A percentile compares a stretch with the other conserved stretches of the same genome.
Evolutionary conservation across 2,113 vertebrate species (phyloP).

Genomic region (Antigone vipio): DNA sequence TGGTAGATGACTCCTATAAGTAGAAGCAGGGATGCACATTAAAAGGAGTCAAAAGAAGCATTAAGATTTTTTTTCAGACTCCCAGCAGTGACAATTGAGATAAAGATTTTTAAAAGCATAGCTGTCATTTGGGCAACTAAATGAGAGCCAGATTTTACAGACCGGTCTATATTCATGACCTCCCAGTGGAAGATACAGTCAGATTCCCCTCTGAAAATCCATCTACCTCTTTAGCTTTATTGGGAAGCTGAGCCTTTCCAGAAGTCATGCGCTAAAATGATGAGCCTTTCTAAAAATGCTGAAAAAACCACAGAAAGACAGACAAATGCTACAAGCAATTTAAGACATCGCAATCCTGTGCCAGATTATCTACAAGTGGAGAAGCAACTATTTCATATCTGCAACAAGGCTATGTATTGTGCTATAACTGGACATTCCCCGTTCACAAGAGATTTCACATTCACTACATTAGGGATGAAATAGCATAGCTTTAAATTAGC

Average conservation of each 20-base stretch:
- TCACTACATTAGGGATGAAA: background rate
- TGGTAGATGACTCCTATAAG: background rate
- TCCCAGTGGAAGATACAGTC: background rate
- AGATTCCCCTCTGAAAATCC: background rate
- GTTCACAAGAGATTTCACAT: background rate
- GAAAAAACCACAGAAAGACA: background rate
- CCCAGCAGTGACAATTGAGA: background rate
- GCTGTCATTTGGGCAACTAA: background rate
- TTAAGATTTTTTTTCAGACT: background rate
- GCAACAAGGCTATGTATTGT: background rate
- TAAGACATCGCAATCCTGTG: fast-evolving
- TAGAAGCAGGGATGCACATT: background rate
- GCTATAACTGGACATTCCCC: background rate
- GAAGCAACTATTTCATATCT: background rate
- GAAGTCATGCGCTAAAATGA: background rate
- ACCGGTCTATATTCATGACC: background rate
- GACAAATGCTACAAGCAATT: background rate
- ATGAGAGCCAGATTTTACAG: background rate
- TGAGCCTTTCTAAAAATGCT: background rate
- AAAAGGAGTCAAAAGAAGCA: background rate
- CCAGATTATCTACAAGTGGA: background rate
- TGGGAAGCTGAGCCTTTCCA: background rate
- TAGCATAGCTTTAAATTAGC: background rate
- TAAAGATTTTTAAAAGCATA: background rate
- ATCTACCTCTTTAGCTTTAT: background rate